These are phyloP conservation scores for Rhynchopsitta pachyrhyncha DNA, from an alignment of 2,113 vertebrate species.

Conservation along the genomic window DNA sequence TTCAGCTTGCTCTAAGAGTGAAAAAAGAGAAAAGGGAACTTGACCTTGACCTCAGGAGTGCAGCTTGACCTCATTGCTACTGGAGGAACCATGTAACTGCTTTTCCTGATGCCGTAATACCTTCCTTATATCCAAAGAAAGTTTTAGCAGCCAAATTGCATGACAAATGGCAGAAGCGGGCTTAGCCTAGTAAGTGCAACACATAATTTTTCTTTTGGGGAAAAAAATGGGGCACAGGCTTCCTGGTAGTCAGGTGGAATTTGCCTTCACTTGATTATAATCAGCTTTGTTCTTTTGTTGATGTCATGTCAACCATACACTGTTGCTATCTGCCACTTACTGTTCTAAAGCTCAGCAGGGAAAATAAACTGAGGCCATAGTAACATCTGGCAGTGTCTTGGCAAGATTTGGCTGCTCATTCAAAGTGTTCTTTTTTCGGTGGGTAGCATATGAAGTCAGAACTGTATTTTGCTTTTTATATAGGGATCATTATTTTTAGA, in stretches of 20 bases:
- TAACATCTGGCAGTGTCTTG: background rate
- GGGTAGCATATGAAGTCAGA: constrained; percentile 9
- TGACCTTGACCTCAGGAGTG: constrained; percentile 23
- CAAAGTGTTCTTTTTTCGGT: background rate
- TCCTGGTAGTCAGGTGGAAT: constrained; percentile 4
- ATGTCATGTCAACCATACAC: background rate
- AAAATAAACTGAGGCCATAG: background rate
- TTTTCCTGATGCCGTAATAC: background rate
- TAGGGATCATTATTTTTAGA: constrained; percentile 70
- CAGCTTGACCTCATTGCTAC: background rate
- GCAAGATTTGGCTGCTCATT: background rate
- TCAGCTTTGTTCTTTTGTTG: constrained; percentile 10
- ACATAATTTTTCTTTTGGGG: background rate
- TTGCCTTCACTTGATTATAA: constrained; percentile 31
- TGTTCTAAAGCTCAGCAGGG: background rate
- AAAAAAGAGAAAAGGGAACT: background rate
- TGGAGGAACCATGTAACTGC: background rate
- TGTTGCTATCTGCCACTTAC: background rate
- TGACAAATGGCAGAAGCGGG: background rate
- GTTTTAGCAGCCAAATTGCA: background rate
- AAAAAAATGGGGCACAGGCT: background rate
- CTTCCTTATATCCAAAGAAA: background rate
- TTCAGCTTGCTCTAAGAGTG: background rate
- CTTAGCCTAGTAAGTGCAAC: background rate
- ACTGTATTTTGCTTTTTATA: background rate